A percentile compares a stretch with the other conserved stretches of the same genome.
These are phyloP conservation scores for Leuctra nigra DNA, from an alignment of 2,888 invertebrate genomes.

Conservation along the genomic window DNA sequence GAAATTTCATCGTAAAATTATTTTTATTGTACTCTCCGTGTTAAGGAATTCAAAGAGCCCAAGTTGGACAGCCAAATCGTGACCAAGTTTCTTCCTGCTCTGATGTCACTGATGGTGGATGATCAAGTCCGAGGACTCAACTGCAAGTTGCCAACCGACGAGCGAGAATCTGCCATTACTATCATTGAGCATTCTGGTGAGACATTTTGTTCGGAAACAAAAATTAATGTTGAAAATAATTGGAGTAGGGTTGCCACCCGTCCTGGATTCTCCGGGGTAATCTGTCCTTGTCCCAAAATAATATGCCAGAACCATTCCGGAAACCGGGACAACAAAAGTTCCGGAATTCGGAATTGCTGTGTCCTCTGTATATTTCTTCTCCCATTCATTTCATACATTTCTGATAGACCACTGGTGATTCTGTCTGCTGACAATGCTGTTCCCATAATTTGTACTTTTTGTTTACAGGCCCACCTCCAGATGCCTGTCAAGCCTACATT, in stretches of 20 bases:
- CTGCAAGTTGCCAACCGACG: slow-evolving; percentile 84
- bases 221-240: too few species aligned
- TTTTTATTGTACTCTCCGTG: slow-evolving; percentile 19
- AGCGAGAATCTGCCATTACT: slow-evolving; percentile 86
- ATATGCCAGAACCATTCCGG: too few species aligned
- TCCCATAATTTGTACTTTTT: not conserved
- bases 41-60: slow-evolving; percentile 88
- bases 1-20: too few species aligned
- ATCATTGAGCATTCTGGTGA: slow-evolving; percentile 79
- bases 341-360: too few species aligned
- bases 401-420: too few species aligned
- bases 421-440: not conserved
- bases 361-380: too few species aligned
- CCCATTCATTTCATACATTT: too few species aligned
- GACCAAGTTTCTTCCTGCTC: slow-evolving; percentile 87
- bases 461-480: slow-evolving; percentile 70
- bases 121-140: slow-evolving; percentile 57
- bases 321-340: too few species aligned
- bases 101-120: slow-evolving; percentile 86
- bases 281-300: too few species aligned
- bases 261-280: too few species aligned
- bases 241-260: too few species aligned
- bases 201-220: not conserved
- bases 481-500: slow-evolving; percentile 88
- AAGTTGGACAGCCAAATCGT: slow-evolving; percentile 89